Base-by-base conservation (phyloP, 2,113 vertebrate genomes). In the Lagopus muta region DNA sequence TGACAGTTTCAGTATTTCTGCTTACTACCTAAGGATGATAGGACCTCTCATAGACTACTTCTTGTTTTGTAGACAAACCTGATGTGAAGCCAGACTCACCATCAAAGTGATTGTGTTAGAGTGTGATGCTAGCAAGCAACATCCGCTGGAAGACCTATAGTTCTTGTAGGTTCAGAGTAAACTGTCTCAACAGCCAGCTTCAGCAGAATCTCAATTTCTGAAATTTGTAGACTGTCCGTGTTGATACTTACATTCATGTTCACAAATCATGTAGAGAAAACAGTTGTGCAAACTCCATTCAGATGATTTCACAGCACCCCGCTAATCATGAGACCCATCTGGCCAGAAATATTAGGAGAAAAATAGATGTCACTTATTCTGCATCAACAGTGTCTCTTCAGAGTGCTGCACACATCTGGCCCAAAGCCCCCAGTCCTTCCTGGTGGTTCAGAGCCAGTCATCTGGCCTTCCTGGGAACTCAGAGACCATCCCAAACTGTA, bases 361-460 rank as follows among this genome's bases (percentile, higher is more conserved):
- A 80, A 89, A 93, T 73, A 48, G 7, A 28, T 38, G 32, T 65
- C 32, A 80, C 47, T 88, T 55, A 86, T 71, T 91, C 70, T 66
- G 7, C 48, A 36, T 57, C 38, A 81, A 81, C 83, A 90, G 21
- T 83, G 42, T 78, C 81, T 93, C 74, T 95, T 90, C 92, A 38
- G 60, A 54, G 34, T 65, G 57, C 62, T 3, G 6, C 48, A 48
- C 62, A 69, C 86, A 93, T 92, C 88, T 95, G 89, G 66, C 70
- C 82, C 22, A 48, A 78, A 92, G 90, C 18, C 70, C 83, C 8
- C 6, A 0, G 0, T 88, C 61, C 38, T 75, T 90, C 66, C 83
- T 82, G 54, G 52, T 2, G 18, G 86, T 86, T 90, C 73, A 38
- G 74, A 95, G 88, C 92, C 93, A 94, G 77, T 93, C 73, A 93